Evolutionary conservation across 2,888 invertebrate species (phyloP), one percentile per base, ranked within the genome.

Genomic region (Eustalomyia histrio): DNA sequence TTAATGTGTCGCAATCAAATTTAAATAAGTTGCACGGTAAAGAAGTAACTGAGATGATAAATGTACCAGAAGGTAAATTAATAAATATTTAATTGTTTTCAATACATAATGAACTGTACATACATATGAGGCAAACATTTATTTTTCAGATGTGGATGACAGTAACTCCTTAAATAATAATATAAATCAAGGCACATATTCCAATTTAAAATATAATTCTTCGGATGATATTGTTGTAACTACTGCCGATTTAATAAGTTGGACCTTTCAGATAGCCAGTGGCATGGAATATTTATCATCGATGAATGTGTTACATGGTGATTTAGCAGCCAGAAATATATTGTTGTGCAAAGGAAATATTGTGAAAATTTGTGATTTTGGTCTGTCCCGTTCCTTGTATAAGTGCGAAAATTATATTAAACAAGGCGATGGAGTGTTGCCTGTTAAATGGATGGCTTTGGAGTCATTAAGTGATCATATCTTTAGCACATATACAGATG

Each of bases 351-450:
- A 97, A 69, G 94, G 96, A 84, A 97, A 97, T 87, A 92, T 98
- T 3, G 97, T 98, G 0, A 99, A 99, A 91, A 98, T 99, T 84
- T 98, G 98, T 88, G 98, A 99, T 91, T 99, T 99, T 91, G 99
- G 99, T 10, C 91, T 99, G 73, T 97, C 98, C 0, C 95, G 96
- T 86, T 97, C 96, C 85, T 96, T 97, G 93, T 95, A 96, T 87
- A 96, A 96, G 87, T 95, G 94, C 83, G 95, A 96, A 73, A 97
- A 97, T 91, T 98, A 98, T 88, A 94, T 95, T 86, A 97, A 97
- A 89, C 95, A 96, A 88, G 96, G 95, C 87, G 94, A 96, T 88
- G 94, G 95, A 55, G 95, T 94, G 0, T 91, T 98, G 9, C 98
- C 98, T 18, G 94, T 98, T n/a, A 99, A 98, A 90, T 99, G 98